Base-by-base conservation (phyloP, 1,140 invertebrate species). In the Ruditapes philippinarum region DNA sequence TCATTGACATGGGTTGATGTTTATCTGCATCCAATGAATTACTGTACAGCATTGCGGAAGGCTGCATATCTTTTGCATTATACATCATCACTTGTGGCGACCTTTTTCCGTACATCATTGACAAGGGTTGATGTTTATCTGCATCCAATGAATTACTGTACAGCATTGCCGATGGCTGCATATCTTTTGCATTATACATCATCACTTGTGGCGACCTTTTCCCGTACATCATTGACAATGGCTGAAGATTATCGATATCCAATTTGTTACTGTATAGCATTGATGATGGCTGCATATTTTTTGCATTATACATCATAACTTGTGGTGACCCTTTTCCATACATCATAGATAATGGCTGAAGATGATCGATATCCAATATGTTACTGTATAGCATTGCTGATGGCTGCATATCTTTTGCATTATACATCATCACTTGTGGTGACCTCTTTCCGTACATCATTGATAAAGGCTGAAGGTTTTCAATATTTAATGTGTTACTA, bases 21-120 rank as follows among this genome's bases (percentile, higher is more conserved):
- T 49, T 49, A 49, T 49, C 45, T 7, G 7, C 45, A 17, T 49
- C 9, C 11, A n/a, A n/a, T n/a, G n/a, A n/a, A 22, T n/a, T 25
- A 22, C 17, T 70, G 22, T 70, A 70, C 31, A 70, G 17, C 65
- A 70, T 70, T 12, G 22, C 11, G 9, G 60, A 11, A 7, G 31
- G 9, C 36, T 22, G 12, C 33, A 11, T 33, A n/a, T n/a, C n/a
- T 7, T 42, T 76, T 11, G 36, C 38, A 19, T 76, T 76, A 25
- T 76, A 76, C 73, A 76, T 40, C 73, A 76, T 76, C 28, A 42
- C 38, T 73, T 73, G 68, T 33, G 68, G 68, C 14, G 14, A 19
- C 36, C 31, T 9, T 19, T 33, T 40, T 9, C 19, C 68, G 31
- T 40, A 38, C 68, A 33, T 33, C n/a, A n/a, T n/a, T n/a, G n/a